Evolutionary conservation across 1,140 invertebrate species (phyloP), one percentile per base, ranked within the genome.

Genomic region (Linepithema humile): DNA sequence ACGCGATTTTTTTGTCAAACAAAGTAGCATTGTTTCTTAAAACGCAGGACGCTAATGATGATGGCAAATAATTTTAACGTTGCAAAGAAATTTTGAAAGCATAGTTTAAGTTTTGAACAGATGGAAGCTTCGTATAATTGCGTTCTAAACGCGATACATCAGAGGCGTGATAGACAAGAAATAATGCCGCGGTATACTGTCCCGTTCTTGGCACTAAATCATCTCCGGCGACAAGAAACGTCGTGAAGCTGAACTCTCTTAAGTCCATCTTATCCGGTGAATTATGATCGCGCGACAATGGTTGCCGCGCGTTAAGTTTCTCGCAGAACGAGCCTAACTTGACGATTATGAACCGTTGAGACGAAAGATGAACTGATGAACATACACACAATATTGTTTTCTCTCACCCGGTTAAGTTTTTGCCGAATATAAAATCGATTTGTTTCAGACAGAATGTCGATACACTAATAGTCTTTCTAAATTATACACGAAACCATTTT

Each of bases 201-300:
- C 62, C 62, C 32, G 48, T 40, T 26, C 29, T 60, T 35, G 29
- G 23, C 38, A 55, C 35, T 67, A 50, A 59, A 55, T 50, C 73
- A 84, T 80, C 32, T 70, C 26, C 29, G 45, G 38, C n/a, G 72
- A 78, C 26, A 62, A 65, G 72, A 78, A 45, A 55, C 48, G 43
- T 48, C 38, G 80, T 29, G 64, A 53, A 77, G 40, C 48, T 83
- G 57, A 70, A 53, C 59, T 73, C 82, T 45, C 86, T 59, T 80
- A 87, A 85, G 85, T 88, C 80, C 80, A 40, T 87, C 83, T 88
- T 75, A 82, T 88, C 86, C 69, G 40, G 12, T 88, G 74, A 88
- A 74, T 88, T 88, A 88, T 88, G 64, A 23, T 50, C 0, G 40
- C 23, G 48, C 84, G 50, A 80, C 73, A 72, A 73, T 69, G 26